Conservation (phyloP, 2,113 vertebrate genomes). For the Urocolius indicus region DNA sequence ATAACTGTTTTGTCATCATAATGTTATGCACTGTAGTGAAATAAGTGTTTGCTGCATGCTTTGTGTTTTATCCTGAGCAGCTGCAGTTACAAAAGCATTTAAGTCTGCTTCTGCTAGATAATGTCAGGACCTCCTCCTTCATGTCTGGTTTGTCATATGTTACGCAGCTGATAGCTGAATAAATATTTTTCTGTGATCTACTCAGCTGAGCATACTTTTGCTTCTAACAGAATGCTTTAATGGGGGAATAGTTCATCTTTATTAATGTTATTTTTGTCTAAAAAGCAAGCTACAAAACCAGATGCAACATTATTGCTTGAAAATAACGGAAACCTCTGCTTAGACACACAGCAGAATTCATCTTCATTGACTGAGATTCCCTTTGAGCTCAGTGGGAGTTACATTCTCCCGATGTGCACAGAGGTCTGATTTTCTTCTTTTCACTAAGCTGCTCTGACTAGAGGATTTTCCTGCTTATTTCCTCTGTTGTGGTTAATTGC, state of each 20-base stretch:
- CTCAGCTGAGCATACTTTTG: not conserved
- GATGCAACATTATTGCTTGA: not conserved
- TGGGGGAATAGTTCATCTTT: not conserved
- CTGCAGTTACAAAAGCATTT: not conserved
- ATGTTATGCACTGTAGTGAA: not conserved
- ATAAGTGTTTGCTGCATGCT: not conserved
- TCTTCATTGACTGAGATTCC: not conserved
- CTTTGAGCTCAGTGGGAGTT: slow-evolving; percentile 4
- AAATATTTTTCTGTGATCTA: not conserved
- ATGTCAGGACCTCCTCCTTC: not conserved
- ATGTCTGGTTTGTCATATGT: not conserved
- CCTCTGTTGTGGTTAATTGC: not conserved
- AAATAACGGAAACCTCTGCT: not conserved
- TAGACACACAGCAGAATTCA: not conserved
- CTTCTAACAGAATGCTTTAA: not conserved
- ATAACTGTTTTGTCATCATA: not conserved
- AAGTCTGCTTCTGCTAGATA: not conserved
- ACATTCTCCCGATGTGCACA: not conserved
- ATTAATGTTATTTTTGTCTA: not conserved
- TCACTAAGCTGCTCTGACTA: not conserved
- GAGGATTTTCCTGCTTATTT: not conserved
- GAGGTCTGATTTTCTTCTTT: not conserved
- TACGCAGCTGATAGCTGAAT: not conserved
- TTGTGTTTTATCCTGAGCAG: not conserved
- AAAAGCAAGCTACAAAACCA: not conserved